phyloP scores from a whole-genome alignment of 2,888 invertebrate species.

The Apamea sordens region DNA sequence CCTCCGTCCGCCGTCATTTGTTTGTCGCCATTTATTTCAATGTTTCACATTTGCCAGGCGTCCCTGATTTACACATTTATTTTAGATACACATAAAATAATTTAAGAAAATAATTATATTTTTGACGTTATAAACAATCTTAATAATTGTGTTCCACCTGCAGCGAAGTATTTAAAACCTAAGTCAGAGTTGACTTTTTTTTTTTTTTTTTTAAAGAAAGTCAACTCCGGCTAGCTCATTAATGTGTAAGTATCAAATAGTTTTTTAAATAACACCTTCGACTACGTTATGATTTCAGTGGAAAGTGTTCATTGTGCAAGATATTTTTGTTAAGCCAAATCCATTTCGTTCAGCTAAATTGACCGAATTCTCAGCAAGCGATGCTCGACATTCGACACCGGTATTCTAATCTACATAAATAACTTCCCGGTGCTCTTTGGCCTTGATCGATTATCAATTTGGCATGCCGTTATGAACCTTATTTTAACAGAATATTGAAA shows the following conservation, averaged over 20 bases:
- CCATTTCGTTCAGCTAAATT: not conserved
- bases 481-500: not conserved
- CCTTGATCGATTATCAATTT: slow-evolving; percentile 46
- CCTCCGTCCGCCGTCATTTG: not conserved
- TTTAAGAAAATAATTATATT: not conserved
- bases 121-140: not conserved
- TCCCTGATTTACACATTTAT: too few species aligned
- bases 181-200: too few species aligned
- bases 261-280: not conserved
- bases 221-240: not conserved
- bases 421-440: slow-evolving; percentile 12
- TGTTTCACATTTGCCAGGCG: not conserved
- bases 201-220: too few species aligned
- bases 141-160: not conserved
- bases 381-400: not conserved
- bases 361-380: not conserved
- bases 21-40: not conserved
- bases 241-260: not conserved
- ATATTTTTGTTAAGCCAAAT: not conserved
- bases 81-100: too few species aligned
- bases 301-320: not conserved
- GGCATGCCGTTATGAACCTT: not conserved
- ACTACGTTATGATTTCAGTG: not conserved
- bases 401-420: slow-evolving; percentile 33
- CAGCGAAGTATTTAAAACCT: not conserved